Conservation (phyloP, 2,113 vertebrate species). For the Leucoraja erinaceus region DNA sequence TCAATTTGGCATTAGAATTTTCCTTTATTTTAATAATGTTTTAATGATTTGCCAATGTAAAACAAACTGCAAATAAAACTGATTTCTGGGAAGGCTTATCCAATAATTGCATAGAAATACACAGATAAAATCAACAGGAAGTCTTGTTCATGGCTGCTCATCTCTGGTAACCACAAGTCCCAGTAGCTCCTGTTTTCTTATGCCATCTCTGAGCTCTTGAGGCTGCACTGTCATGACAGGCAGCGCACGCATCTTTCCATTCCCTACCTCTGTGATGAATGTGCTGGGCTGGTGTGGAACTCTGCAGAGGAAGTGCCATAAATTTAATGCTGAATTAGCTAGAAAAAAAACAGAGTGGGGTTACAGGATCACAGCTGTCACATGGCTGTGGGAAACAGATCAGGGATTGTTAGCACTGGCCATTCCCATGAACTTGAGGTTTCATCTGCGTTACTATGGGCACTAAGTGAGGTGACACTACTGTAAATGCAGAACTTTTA, state of each 20-base stretch:
- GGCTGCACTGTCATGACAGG: conserved; percentile 56
- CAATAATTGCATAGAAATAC: background rate
- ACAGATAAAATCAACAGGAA: background rate
- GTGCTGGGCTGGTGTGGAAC: conserved; percentile 63
- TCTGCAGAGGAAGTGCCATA: conserved; percentile 66
- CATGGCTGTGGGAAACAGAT: conserved; percentile 87
- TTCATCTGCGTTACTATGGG: conserved; percentile 55
- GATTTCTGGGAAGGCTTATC: background rate
- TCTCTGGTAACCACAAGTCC: background rate
- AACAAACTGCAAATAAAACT: background rate
- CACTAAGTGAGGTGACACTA: conserved; percentile 62
- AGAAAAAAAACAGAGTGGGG: conserved; percentile 52
- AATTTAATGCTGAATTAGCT: conserved; percentile 62
- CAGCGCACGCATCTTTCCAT: conserved; percentile 55
- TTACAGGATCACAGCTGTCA: conserved; percentile 90
- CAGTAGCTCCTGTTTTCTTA: conserved; percentile 60
- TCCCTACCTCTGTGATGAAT: conserved; percentile 63
- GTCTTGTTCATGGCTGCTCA: background rate
- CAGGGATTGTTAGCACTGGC: conserved; percentile 79
- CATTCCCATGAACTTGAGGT: conserved; percentile 88
- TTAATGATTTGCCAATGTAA: background rate
- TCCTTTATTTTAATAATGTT: background rate
- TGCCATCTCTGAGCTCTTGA: conserved; percentile 53
- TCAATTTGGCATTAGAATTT: background rate
- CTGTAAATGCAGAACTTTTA: conserved; percentile 61